These are phyloP conservation scores for Eospalax fontanierii DNA, from an alignment of 2,797 vertebrate species.

Conservation along the genomic window DNA sequence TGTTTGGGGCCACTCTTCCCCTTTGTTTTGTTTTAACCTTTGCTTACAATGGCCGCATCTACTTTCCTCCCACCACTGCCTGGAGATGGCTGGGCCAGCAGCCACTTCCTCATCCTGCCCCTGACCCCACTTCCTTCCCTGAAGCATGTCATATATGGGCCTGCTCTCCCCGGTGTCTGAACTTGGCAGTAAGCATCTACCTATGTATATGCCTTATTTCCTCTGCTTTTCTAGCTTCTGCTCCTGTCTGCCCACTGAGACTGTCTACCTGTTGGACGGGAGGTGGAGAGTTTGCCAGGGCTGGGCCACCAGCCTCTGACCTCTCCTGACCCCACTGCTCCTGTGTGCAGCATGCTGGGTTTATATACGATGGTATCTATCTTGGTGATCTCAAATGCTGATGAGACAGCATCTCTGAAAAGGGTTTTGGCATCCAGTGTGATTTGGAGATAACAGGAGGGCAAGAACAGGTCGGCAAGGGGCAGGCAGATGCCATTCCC, in stretches of 20 bases:
- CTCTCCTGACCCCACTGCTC: conserved; percentile 6
- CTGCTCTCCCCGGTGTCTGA: neutral
- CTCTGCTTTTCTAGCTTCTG: neutral
- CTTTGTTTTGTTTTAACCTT: neutral
- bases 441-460: conserved; percentile 44
- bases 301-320: neutral
- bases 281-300: neutral
- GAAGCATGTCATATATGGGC: neutral
- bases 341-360: neutral
- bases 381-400: conserved; percentile 47
- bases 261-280: neutral
- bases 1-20: neutral
- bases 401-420: conserved; percentile 34
- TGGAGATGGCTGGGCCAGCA: neutral
- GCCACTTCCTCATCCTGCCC: conserved; percentile 35
- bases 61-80: neutral
- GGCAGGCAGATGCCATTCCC: neutral
- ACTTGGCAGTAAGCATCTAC: neutral
- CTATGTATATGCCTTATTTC: neutral
- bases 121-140: conserved; percentile 22
- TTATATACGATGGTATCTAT: neutral
- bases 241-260: neutral
- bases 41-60: neutral
- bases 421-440: conserved; percentile 29
- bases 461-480: neutral